phyloP scores from a whole-genome alignment of 2,113 vertebrate genomes.

The Ifrita kowaldi region DNA sequence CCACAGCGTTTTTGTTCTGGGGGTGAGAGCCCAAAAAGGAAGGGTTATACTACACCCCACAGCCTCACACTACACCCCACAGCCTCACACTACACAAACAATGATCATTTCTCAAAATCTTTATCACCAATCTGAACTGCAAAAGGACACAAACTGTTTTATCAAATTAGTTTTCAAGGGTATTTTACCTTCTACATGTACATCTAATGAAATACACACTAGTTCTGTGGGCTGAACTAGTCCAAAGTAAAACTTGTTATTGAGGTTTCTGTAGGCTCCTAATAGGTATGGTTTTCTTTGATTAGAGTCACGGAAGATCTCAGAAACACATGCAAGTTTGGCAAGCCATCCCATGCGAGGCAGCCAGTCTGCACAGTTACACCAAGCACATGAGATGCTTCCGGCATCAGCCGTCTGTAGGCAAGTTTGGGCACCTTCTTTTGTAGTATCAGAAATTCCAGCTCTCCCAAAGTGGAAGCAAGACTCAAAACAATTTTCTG shows the following conservation, averaged over 20 bases:
- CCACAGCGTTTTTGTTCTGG: background rate
- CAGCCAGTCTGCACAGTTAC: background rate
- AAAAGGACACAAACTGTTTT: background rate
- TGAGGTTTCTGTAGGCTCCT: background rate
- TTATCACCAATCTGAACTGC: background rate
- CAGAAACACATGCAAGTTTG: background rate
- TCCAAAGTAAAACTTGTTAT: background rate
- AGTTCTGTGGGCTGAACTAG: background rate
- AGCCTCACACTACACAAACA: background rate
- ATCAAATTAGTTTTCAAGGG: background rate
- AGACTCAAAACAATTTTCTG: background rate
- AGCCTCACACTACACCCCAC: background rate
- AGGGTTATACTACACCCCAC: accelerated
- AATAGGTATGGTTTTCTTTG: background rate
- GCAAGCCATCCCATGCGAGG: background rate
- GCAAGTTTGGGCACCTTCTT: background rate
- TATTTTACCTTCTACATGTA: background rate
- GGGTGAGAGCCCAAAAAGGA: background rate
- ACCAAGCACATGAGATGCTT: background rate
- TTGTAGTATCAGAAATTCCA: background rate
- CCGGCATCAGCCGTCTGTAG: background rate
- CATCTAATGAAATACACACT: background rate
- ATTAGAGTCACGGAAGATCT: background rate
- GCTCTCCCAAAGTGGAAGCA: background rate
- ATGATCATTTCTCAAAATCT: background rate